Evolutionary conservation across 1,140 invertebrate genomes (phyloP), one percentile per base, ranked within the genome.

Genomic region (Dendrolimus punctatus): DNA sequence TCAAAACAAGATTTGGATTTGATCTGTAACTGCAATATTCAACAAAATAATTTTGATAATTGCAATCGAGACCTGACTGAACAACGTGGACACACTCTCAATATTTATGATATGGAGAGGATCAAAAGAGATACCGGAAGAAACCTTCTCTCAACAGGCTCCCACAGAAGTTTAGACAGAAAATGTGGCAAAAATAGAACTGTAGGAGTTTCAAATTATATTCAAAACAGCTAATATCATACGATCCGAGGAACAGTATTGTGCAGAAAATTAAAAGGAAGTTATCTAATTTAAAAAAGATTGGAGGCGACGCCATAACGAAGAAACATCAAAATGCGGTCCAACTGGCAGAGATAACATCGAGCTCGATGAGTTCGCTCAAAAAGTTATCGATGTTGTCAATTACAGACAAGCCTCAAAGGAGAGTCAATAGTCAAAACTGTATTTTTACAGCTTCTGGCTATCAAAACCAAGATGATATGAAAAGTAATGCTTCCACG

Each of bases 201-300:
- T 46, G 75, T 82, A 42, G 83, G 81, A 10, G 80, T 88, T 23
- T 84, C 80, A 5, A 85, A 76, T 55, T 87, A 87, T 55, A 77
- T 87, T 87, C 87, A 23, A 82, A 85, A 60, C 84, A 88, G 50
- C 69, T 85, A 40, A 82, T 87, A 56, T 83, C 84, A 3, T 81
- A 84, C 52, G 85, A 88, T 46, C 84, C 76, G 8, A 80, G 78
- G 5, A 85, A 77, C 53, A 86, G 80, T 23, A 66, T 88, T 37
- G 79, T 88, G 8, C 82, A 87, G 58, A 88, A 87, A 64, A 85
- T 88, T 60, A 88, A 88, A 72, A 75, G 79, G 50, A 88, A 88
- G 63, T 64, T 88, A 58, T 87, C 85, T 23, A 86, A 80, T 64
- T 76, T 88, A 49, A 87, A 87, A 71, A 87, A 80, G 62, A 86